A percentile compares a stretch with the other conserved stretches of the same genome.
These are phyloP conservation scores for Vireo griseus DNA, from an alignment of 2,797 vertebrate species.

Conservation along the genomic window DNA sequence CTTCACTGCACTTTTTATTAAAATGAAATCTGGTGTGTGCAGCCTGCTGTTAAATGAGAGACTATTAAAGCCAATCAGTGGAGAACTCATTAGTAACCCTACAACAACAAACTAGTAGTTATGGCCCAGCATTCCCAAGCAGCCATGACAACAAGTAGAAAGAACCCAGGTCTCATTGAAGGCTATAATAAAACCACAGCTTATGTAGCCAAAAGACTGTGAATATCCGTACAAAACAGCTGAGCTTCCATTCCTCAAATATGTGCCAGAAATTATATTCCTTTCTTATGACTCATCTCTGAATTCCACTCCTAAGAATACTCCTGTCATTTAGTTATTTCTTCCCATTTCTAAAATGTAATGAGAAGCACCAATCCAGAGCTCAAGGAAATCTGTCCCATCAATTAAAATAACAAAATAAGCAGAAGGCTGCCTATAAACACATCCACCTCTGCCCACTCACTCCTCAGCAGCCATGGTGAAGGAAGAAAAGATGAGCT, in stretches of 20 bases:
- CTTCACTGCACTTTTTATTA: conserved; percentile 54
- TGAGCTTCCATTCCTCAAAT: conserved; percentile 14
- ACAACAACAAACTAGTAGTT: conserved; percentile 48
- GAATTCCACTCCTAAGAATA: conserved; percentile 30
- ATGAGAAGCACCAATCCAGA: conserved; percentile 1
- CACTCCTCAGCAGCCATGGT: not conserved
- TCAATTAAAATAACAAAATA: conserved; percentile 40
- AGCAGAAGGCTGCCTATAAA: conserved; percentile 48
- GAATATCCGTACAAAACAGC: not conserved
- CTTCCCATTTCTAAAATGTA: conserved; percentile 33
- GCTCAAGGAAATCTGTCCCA: conserved; percentile 37
- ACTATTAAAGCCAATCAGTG: conserved; percentile 63
- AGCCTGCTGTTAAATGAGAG: conserved; percentile 58
- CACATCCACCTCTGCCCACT: conserved; percentile 26
- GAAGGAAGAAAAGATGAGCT: not conserved
- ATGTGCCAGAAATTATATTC: conserved; percentile 35
- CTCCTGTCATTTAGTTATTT: conserved; percentile 52
- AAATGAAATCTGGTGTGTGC: conserved; percentile 60
- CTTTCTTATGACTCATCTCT: conserved; percentile 36
- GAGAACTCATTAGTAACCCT: conserved; percentile 61
- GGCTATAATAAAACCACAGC: conserved; percentile 1
- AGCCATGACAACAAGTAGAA: conserved; percentile 26
- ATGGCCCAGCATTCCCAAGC: conserved; percentile 44
- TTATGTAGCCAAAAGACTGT: not conserved
- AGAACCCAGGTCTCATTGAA: not conserved